Conservation (phyloP, 2,113 vertebrate genomes). For the Zootoca vivipara region DNA sequence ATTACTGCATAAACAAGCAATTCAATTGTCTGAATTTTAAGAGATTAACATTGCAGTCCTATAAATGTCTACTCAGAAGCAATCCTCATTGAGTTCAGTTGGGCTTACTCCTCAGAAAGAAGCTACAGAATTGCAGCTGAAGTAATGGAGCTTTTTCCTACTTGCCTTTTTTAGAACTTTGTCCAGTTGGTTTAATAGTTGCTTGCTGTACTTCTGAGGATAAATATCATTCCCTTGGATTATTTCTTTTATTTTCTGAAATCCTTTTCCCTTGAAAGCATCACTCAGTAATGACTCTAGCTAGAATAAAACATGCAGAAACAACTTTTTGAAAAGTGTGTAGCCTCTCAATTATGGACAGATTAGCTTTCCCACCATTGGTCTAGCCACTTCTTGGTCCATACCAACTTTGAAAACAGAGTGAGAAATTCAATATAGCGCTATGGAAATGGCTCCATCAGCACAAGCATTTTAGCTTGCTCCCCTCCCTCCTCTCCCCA, state of each 20-base stretch:
- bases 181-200: slow-evolving; percentile 67
- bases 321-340: not conserved
- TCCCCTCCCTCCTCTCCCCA: not conserved
- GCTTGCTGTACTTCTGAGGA: slow-evolving; percentile 64
- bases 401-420: not conserved
- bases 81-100: not conserved
- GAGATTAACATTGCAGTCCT: not conserved
- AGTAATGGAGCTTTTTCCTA: not conserved
- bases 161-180: slow-evolving; percentile 69
- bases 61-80: not conserved
- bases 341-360: not conserved
- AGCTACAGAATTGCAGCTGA: not conserved
- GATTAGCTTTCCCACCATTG: not conserved
- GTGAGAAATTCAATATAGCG: not conserved
- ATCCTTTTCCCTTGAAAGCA: slow-evolving; percentile 68
- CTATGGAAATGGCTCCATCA: too few species aligned
- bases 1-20: not conserved
- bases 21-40: fast-evolving
- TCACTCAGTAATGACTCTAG: slow-evolving; percentile 67
- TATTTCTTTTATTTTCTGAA: slow-evolving; percentile 68
- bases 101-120: not conserved
- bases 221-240: slow-evolving; percentile 57
- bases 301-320: slow-evolving; percentile 48
- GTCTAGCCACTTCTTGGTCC: too few species aligned
- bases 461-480: not conserved